Conservation (phyloP, 30 jellyfish, hydroid and myxozoan species). For the Pelagia noctiluca region DNA sequence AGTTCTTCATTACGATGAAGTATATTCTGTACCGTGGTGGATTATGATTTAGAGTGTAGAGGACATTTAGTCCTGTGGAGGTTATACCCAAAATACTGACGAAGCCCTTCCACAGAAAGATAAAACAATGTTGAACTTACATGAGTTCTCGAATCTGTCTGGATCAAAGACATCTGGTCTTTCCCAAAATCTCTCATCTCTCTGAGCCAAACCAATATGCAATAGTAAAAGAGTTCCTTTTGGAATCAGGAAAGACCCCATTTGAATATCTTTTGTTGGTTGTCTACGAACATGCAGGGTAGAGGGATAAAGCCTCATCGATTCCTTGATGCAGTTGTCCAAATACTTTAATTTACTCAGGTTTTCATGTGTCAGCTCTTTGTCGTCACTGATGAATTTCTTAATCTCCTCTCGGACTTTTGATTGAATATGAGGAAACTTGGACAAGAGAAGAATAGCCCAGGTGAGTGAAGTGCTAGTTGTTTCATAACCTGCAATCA, state of each 20-base stretch:
- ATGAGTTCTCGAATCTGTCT: slow-evolving; percentile 52
- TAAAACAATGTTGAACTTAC: not conserved
- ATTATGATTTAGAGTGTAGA: too few species aligned
- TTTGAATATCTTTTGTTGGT: not conserved
- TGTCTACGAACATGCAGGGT: slow-evolving; percentile 15
- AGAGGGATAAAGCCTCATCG: slow-evolving; percentile 55
- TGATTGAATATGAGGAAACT: slow-evolving; percentile 33
- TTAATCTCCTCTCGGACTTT: slow-evolving; percentile 25
- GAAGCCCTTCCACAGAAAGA: not conserved
- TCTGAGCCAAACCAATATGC: not conserved
- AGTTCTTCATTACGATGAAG: not conserved
- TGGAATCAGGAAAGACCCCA: slow-evolving; percentile 41
- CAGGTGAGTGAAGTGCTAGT: slow-evolving; percentile 21
- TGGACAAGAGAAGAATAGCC: slow-evolving; percentile 22
- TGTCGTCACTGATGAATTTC: slow-evolving; percentile 2
- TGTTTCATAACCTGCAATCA: slow-evolving; percentile 34
- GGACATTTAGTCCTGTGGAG: not conserved
- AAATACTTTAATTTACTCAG: slow-evolving; percentile 38
- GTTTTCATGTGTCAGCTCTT: slow-evolving; percentile 40
- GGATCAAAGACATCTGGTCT: slow-evolving; percentile 45
- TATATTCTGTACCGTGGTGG: too few species aligned
- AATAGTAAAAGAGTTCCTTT: slow-evolving; percentile 11
- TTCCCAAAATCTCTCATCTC: slow-evolving; percentile 43
- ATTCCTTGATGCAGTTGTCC: slow-evolving; percentile 49
- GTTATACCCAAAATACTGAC: not conserved